Evolutionary conservation across 2,113 vertebrate genomes (phyloP).

Genomic region (Centropus bengalensis): DNA sequence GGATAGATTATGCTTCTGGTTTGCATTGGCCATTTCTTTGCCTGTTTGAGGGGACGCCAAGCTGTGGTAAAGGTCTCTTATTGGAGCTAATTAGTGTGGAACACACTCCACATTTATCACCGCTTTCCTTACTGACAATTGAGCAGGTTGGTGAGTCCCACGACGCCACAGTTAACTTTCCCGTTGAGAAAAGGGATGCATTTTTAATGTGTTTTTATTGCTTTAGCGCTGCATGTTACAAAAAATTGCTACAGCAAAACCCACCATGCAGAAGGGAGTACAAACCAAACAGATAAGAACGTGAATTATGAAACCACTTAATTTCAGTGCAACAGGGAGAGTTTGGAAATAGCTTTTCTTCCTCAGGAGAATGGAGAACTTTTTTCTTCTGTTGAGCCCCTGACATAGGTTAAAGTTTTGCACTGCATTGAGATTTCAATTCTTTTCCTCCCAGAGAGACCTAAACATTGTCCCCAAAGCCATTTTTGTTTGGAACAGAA

Average conservation of each 20-base stretch:
- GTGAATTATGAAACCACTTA: slow-evolving; percentile 33
- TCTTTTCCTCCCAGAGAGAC: neutral
- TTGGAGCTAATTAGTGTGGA: neutral
- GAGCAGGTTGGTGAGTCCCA: neutral
- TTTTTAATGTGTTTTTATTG: slow-evolving; percentile 8
- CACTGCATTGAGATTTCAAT: neutral
- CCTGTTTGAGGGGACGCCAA: neutral
- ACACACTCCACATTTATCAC: neutral
- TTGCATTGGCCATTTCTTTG: neutral
- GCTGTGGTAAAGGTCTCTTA: neutral
- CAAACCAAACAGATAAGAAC: slow-evolving; percentile 37
- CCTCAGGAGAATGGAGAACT: neutral
- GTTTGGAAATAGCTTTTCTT: neutral
- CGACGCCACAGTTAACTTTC: neutral
- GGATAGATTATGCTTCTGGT: neutral
- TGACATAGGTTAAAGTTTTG: neutral
- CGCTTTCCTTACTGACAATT: neutral
- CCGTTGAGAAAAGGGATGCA: neutral
- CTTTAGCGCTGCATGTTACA: neutral
- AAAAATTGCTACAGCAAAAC: neutral
- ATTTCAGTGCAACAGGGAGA: neutral
- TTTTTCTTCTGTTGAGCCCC: neutral
- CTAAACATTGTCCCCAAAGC: neutral
- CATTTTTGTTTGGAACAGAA: neutral
- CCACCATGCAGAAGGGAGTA: neutral